Percentiles rank a stretch among this genome's conserved stretches.
Evolutionary conservation across 2,888 invertebrate genomes (phyloP).

Genomic region (Euphydryas editha): DNA sequence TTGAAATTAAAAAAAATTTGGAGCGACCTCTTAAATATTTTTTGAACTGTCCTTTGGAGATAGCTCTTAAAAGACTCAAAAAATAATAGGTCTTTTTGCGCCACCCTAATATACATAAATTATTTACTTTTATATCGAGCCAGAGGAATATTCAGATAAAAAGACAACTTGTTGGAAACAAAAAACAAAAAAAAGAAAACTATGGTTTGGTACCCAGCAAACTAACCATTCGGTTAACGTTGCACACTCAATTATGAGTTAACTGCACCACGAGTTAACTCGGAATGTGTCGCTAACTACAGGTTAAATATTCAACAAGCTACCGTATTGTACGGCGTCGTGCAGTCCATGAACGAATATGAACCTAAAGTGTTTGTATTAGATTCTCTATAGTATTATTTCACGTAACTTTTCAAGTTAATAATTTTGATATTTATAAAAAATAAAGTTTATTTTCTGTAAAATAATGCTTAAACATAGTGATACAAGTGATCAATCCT

Average conservation of each 20-base stretch:
- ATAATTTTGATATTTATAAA: conserved; percentile 16
- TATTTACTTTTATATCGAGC: no score
- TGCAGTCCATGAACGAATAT: conserved; percentile 40
- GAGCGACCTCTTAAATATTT: no score
- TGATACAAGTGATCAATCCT: no score
- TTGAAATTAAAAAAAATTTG: no score
- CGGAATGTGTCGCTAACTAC: conserved; percentile 63
- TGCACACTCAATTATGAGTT: conserved; percentile 62
- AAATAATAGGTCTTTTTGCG: no score
- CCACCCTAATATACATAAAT: no score
- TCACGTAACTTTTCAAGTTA: conserved; percentile 22
- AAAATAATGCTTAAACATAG: no score
- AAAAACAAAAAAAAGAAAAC: conserved; percentile 18
- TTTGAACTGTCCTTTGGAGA: no score
- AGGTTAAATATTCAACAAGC: conserved; percentile 62
- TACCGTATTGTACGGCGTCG: conserved; percentile 47
- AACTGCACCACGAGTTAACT: conserved; percentile 60
- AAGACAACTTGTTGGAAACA: conserved; percentile 7
- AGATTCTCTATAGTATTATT: conserved; percentile 32
- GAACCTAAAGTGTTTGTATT: conserved; percentile 45
- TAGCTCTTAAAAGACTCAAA: no score
- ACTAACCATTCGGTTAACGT: conserved; percentile 51
- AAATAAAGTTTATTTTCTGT: background rate
- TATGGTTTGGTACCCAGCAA: conserved; percentile 38
- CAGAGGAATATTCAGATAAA: background rate